A percentile compares a stretch with the other conserved stretches of the same genome.
These are phyloP conservation scores for Drosophila limbata DNA, from an alignment of 2,888 invertebrate species.

Conservation along the genomic window DNA sequence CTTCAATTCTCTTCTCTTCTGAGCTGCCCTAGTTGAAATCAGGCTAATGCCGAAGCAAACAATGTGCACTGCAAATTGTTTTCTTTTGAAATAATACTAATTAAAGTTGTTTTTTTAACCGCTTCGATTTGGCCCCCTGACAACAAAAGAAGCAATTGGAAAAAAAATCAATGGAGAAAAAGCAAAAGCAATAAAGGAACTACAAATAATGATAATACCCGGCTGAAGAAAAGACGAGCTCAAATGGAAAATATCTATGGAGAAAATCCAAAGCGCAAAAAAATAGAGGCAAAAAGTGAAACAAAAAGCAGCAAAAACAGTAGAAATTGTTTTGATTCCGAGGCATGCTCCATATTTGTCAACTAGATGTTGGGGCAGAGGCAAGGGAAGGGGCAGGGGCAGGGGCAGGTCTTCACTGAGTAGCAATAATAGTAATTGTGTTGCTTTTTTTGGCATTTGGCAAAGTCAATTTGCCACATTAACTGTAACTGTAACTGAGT, in stretches of 20 bases:
- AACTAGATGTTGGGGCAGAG: conserved; percentile 8
- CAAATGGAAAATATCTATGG: conserved; percentile 68
- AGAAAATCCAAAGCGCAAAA: conserved; percentile 57
- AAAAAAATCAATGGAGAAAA: conserved; percentile 65
- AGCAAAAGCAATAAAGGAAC: conserved; percentile 45
- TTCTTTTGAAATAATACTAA: conserved; percentile 75
- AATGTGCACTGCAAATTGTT: conserved; percentile 71
- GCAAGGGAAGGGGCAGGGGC: neutral
- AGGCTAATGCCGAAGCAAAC: conserved; percentile 70
- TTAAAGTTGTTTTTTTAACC: conserved; percentile 56
- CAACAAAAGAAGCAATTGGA: conserved; percentile 16
- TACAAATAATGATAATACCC: conserved; percentile 55
- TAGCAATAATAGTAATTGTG: conserved; percentile 53
- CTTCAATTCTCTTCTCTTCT: neutral
- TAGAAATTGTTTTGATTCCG: conserved; percentile 47
- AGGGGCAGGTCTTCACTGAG: conserved; percentile 2
- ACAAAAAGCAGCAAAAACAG: conserved; percentile 33
- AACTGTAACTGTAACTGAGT: conserved; percentile 60
- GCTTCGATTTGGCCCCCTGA: conserved; percentile 33
- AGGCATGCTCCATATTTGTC: conserved; percentile 58
- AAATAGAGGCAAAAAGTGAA: conserved; percentile 26
- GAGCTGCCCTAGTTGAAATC: conserved; percentile 50
- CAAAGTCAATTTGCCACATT: conserved; percentile 67
- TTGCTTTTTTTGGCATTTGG: conserved; percentile 35
- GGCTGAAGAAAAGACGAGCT: conserved; percentile 24